Evolutionary conservation across 2,797 vertebrate genomes (phyloP).

Genomic region (Lepilemur ruficaudatus): DNA sequence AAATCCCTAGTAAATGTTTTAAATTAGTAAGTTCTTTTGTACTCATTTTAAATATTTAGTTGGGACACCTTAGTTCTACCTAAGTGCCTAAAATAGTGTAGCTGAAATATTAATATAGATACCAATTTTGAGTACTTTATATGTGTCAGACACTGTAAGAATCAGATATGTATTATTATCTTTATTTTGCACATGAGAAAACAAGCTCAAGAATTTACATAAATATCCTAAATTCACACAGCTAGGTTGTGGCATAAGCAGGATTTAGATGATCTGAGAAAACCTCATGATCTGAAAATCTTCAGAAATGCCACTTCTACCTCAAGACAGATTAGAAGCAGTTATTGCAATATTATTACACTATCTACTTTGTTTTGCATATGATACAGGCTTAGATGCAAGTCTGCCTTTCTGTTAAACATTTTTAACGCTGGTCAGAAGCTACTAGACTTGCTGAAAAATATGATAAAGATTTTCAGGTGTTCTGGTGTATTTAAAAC

Average conservation of each 20-base stretch:
- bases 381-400: neutral
- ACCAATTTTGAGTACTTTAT: neutral
- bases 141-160: neutral
- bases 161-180: neutral
- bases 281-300: neutral
- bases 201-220: neutral
- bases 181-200: neutral
- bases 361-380: neutral
- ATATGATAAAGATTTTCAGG: neutral
- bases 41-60: neutral
- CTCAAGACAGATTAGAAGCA: neutral
- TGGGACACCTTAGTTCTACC: neutral
- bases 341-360: neutral
- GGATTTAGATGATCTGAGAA: neutral
- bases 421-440: neutral
- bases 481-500: neutral
- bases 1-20: neutral
- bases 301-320: neutral
- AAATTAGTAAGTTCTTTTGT: neutral
- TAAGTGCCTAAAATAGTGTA: neutral
- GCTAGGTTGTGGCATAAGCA: neutral
- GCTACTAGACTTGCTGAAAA: neutral
- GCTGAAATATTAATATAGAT: neutral
- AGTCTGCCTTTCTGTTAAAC: neutral
- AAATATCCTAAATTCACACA: neutral